Evolutionary conservation across 2,797 vertebrate genomes (phyloP).

Genomic region (Danio choprae): DNA sequence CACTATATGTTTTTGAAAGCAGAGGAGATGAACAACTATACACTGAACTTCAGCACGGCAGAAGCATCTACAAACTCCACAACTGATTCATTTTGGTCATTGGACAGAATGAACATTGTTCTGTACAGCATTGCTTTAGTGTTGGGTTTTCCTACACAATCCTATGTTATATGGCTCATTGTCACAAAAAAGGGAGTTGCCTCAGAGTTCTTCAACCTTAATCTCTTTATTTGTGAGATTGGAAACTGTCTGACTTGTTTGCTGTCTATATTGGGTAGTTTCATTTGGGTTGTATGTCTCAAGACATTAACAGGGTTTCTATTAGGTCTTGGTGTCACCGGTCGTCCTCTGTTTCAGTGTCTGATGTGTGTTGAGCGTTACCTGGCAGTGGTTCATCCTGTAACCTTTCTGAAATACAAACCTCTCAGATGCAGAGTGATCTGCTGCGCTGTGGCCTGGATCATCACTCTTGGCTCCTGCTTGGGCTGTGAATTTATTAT

Average conservation of each 20-base stretch:
- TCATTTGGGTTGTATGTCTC: neutral
- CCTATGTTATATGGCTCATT: neutral
- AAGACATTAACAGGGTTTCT: neutral
- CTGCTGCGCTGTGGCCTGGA: too few species aligned
- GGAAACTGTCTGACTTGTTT: neutral
- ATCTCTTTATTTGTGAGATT: neutral
- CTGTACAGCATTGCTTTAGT: neutral
- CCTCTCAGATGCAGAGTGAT: neutral
- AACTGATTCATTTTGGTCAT: neutral
- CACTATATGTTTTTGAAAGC: neutral
- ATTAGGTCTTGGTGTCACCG: neutral
- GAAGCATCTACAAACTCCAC: neutral
- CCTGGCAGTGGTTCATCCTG: constrained; percentile 29
- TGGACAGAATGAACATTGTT: neutral
- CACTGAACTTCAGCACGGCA: neutral
- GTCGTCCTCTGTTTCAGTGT: constrained; percentile 6
- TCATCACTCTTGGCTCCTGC: too few species aligned
- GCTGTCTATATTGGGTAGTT: neutral
- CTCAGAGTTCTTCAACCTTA: neutral
- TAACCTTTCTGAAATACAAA: constrained; percentile 21
- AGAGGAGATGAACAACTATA: neutral
- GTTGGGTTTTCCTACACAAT: too few species aligned
- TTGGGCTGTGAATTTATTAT: too few species aligned
- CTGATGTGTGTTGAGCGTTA: neutral
- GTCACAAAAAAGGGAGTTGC: neutral